Evolutionary conservation across 64 coral and sea anemone species (phyloP).

Genomic region (Anthopleura sola): DNA sequence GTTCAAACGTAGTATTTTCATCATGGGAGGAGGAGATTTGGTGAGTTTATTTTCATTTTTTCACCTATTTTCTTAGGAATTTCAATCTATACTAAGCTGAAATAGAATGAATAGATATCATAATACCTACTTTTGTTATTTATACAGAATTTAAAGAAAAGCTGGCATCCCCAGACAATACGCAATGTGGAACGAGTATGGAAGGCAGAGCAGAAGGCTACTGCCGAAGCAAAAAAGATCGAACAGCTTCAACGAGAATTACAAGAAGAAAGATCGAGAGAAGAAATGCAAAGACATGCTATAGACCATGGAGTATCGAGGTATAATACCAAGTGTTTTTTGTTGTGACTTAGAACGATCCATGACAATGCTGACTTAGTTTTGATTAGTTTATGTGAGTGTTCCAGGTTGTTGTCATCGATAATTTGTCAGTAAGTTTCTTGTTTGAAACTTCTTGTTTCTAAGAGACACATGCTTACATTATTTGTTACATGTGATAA

Average conservation of each 20-base stretch:
- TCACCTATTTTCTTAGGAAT: background rate
- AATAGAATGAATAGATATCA: background rate
- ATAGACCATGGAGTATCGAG: slow-evolving; percentile 90
- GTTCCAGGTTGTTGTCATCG: too few relatives aligned
- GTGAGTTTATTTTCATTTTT: slow-evolving; percentile 42
- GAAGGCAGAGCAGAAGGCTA: slow-evolving; percentile 98
- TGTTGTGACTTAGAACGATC: background rate
- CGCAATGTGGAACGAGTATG: slow-evolving; percentile 99
- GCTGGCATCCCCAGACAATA: slow-evolving; percentile 98
- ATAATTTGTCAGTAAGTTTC: too few relatives aligned
- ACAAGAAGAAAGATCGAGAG: slow-evolving; percentile 87
- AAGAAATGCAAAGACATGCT: slow-evolving; percentile 97
- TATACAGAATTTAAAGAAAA: slow-evolving; percentile 98
- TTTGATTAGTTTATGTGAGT: too few relatives aligned
- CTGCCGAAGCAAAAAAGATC: slow-evolving; percentile 94
- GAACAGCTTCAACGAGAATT: slow-evolving; percentile 90
- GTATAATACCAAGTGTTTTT: slow-evolving; percentile 20
- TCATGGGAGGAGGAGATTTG: slow-evolving; percentile 94
- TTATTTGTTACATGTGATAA: too few relatives aligned
- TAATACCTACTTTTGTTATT: slow-evolving; percentile 10
- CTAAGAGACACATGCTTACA: too few relatives aligned
- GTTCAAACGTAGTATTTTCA: slow-evolving; percentile 2
- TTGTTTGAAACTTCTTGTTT: too few relatives aligned
- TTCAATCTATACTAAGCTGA: background rate
- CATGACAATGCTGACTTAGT: background rate